Evolutionary conservation across 2,113 vertebrate genomes (phyloP).

Genomic region (Albula glossodonta): DNA sequence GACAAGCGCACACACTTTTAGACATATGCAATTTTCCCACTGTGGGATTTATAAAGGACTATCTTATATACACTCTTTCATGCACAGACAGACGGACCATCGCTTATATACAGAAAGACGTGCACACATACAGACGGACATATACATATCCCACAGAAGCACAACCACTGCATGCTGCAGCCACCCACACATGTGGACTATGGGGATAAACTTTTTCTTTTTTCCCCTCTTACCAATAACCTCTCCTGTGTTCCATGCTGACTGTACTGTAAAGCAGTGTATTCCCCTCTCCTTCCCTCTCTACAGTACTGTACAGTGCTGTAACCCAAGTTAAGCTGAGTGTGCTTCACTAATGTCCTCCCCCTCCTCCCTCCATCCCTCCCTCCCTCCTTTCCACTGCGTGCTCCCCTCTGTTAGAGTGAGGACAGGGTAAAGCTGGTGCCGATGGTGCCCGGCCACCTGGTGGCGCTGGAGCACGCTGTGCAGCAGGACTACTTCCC

Average conservation of each 20-base stretch:
- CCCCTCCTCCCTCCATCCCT: background rate
- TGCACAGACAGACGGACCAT: too few species aligned
- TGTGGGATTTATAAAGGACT: too few species aligned
- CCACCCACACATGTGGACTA: too few species aligned
- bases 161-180: background rate
- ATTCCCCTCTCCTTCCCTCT: background rate
- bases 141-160: too few species aligned
- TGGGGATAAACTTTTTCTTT: background rate
- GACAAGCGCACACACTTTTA: too few species aligned
- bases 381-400: slow-evolving; percentile 11
- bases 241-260: too few species aligned
- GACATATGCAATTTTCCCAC: too few species aligned
- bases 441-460: slow-evolving; percentile 81
- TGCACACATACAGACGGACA: too few species aligned
- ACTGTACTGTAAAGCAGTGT: background rate
- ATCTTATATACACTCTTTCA: too few species aligned
- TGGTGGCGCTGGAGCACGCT: slow-evolving; percentile 84
- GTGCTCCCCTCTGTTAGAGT: slow-evolving; percentile 69
- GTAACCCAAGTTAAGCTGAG: background rate
- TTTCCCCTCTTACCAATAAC: background rate
- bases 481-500: slow-evolving; percentile 96
- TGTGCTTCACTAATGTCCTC: background rate
- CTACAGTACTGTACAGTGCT: background rate
- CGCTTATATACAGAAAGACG: too few species aligned
- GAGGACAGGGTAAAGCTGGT: slow-evolving; percentile 91